Evolutionary conservation across 1,140 invertebrate genomes (phyloP), one percentile per base, ranked within the genome.

Genomic region (Drosophila tani): DNA sequence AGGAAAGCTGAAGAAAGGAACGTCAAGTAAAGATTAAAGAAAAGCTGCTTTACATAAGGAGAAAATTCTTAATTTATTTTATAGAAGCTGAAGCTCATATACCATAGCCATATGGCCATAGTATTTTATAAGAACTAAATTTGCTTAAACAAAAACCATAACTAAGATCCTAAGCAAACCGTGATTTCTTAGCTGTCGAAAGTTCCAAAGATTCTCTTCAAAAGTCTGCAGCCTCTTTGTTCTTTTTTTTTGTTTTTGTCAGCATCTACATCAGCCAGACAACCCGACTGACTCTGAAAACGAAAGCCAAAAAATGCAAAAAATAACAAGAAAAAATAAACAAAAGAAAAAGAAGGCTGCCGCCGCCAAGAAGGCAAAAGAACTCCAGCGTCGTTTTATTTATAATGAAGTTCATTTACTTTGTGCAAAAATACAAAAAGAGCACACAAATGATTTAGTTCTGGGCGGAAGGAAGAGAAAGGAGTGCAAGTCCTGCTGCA

Each of bases 321-420:
- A 45, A 41, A 49, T 3, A 32, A 15, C 14, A 55, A 35, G 17
- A 14, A 51, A 35, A 21, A 50, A 15, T 15, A 43, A 40, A 50
- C 8, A 50, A 75, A 64, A 74, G 17, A 43, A 51, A 51, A 21
- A 35, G 24, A 19, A 53, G 38, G 29, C 53, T 53, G 27, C 29
- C 40, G 27, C 29, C 40, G 38, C 11, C 50, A 29, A 29, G 32
- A 29, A 27, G 47, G 14, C 35, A 41, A 49, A 46, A 56, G 40
- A 64, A 53, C 58, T 43, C 24, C 46, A 67, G 49, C 75, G 43
- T 56, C 65, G 79, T 60, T 71, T 83, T 87, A 77, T 75, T 81
- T 84, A 81, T 88, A 81, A 88, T 88, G 85, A 90, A 85, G 60
- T 81, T 85, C 85, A 90, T 81, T 90, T 87, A 62, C 74, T 79